Percentiles rank a stretch among this genome's conserved stretches.
These are phyloP conservation scores for Trachelus troglodyta DNA, from an alignment of 2,888 invertebrate species.

Conservation along the genomic window DNA sequence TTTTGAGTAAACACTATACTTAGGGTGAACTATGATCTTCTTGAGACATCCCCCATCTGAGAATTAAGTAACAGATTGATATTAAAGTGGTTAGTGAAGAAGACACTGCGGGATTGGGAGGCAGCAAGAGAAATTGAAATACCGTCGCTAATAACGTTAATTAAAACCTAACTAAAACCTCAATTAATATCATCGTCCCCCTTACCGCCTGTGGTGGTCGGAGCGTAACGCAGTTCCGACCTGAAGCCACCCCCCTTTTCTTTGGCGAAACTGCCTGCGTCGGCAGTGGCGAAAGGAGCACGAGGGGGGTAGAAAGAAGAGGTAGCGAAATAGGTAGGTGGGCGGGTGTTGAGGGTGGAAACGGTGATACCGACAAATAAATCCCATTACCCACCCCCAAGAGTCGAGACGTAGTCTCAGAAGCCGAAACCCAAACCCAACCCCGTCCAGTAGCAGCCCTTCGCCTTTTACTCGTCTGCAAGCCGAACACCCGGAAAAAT, in stretches of 20 bases:
- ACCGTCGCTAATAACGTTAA: slow-evolving; percentile 60
- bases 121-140: slow-evolving; percentile 20
- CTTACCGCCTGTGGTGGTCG: slow-evolving; percentile 21
- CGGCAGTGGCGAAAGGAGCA: neutral
- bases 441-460: slow-evolving; percentile 25
- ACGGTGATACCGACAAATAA: slow-evolving; percentile 55
- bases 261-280: slow-evolving; percentile 18
- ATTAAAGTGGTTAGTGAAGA: slow-evolving; percentile 6
- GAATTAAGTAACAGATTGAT: slow-evolving; percentile 13
- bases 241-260: slow-evolving; percentile 18
- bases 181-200: slow-evolving; percentile 59
- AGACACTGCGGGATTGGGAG: neutral
- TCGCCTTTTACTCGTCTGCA: slow-evolving; percentile 46
- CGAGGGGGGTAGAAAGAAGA: slow-evolving; percentile 22
- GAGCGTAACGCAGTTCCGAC: slow-evolving; percentile 11
- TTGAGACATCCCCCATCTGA: neutral
- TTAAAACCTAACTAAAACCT: slow-evolving; percentile 60
- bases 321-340: slow-evolving; percentile 32
- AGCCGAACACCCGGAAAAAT: slow-evolving; percentile 47
- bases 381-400: slow-evolving; percentile 63
- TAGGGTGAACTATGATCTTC: neutral
- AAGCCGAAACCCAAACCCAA: slow-evolving; percentile 29
- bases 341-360: slow-evolving; percentile 25
- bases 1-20: neutral
- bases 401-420: slow-evolving; percentile 11